Base-by-base conservation (phyloP, 64 coral and sea anemone species). In the Actinia tenebrosa region DNA sequence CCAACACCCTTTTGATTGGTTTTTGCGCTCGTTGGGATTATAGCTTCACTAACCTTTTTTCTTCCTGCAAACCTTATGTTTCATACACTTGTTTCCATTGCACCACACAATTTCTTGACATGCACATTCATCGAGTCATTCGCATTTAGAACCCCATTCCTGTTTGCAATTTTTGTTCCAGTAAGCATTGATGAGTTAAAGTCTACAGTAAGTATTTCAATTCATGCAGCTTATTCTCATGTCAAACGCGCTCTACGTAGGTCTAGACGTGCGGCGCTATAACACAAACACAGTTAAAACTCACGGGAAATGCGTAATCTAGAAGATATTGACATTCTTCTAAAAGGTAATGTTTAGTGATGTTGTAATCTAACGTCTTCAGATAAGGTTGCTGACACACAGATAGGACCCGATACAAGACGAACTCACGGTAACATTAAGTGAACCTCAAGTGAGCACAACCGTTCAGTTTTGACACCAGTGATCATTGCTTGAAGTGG, bases 261-360 rank as follows among this genome's bases (percentile, higher is more conserved):
- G 79, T 81, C 79, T 81, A 81, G 79, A 81, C 79, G 79, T 19
- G 79, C 50, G 79, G 79, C 79, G 45, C 79, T 45, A 10, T 52
- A 50, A 81, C 46, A 50, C 79, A 81, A 81, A 81, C 79, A 81
- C 16, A 25, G 22, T 14, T 47, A 5, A 52, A 50, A 45, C 4
- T 53, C 7, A 81, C 44, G 79, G 79, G 79, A 81, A 81, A 53
- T 22, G 79, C 18, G 79, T 81, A 81, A 81, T 81, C 79, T 81
- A 81, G 45, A 81, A 81, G 79, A 81, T 81, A 81, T 81, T 81
- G 45, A 81, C 79, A 81, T 81, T 50, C 15, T 22, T 53, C 79
- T 81, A 81, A 53, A 81, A 81, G 79, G 79, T 81, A 81, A 81
- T 52, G 50, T 45, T 18, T 20, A 52, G 16, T 81, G 17, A 53